Evolutionary conservation across 92 coral and sea anemone genomes (phyloP).

Genomic region (Desmophyllum pertusum): DNA sequence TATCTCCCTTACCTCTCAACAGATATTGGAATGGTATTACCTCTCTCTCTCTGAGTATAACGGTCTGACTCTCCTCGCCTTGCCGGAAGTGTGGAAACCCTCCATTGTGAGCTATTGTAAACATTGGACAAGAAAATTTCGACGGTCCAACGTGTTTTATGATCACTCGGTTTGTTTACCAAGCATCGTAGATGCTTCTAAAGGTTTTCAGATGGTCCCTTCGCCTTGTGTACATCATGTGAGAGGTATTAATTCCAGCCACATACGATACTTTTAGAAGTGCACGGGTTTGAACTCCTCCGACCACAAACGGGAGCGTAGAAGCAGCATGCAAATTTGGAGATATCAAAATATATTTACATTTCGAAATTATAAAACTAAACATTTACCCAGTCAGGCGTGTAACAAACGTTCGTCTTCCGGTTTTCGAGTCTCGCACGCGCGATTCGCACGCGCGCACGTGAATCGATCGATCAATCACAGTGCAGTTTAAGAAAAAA

Average conservation of each 20-base stretch:
- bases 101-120: not conserved
- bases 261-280: too few relatives aligned
- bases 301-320: not conserved
- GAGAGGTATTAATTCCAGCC: too few relatives aligned
- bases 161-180: not conserved
- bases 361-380: too few relatives aligned
- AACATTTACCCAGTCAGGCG: too few relatives aligned
- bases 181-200: not conserved
- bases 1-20: not conserved
- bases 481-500: too few relatives aligned
- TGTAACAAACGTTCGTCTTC: too few relatives aligned
- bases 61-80: not conserved
- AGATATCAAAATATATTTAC: too few relatives aligned
- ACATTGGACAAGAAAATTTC: not conserved
- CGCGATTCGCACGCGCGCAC: not conserved
- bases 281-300: not conserved
- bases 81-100: not conserved
- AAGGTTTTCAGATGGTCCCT: not conserved
- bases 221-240: not conserved
- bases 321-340: not conserved
- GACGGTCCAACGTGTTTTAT: not conserved
- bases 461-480: too few relatives aligned
- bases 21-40: not conserved
- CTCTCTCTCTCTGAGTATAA: not conserved
- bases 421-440: not conserved